phyloP scores from a whole-genome alignment of 2,888 invertebrate genomes.

The Drosophila histrio region DNA sequence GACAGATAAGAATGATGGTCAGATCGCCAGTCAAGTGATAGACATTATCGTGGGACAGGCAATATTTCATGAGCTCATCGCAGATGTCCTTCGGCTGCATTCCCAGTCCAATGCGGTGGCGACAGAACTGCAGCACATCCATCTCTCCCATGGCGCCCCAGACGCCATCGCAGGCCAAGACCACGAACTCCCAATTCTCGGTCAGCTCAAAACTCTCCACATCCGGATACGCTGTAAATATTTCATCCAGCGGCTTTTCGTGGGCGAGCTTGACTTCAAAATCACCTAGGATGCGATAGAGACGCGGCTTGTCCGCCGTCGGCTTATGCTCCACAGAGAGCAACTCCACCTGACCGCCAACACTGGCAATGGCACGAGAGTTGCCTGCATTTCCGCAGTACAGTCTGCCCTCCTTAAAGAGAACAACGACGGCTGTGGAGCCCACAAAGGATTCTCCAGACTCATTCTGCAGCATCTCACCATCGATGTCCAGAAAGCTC shows the following conservation, averaged over 20 bases:
- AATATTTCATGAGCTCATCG: not conserved
- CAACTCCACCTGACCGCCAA: constrained; percentile 84
- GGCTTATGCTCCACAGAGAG: constrained; percentile 95
- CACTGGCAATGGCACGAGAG: constrained; percentile 7
- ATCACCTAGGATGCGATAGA: constrained; percentile 97
- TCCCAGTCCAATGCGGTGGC: constrained; percentile 2
- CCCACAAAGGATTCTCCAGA: not conserved
- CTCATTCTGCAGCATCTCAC: not conserved
- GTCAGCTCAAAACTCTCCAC: constrained; percentile 92
- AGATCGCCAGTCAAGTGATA: not conserved
- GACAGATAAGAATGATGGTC: constrained; percentile 2
- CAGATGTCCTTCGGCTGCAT: constrained; percentile 1
- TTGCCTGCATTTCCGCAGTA: constrained; percentile 15
- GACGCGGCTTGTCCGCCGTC: constrained; percentile 79
- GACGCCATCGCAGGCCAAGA: constrained; percentile 98
- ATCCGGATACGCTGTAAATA: constrained; percentile 98
- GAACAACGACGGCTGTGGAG: constrained; percentile 8
- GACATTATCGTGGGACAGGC: not conserved
- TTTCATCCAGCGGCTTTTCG: constrained; percentile 92
- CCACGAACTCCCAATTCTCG: constrained; percentile 94
- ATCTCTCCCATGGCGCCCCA: constrained; percentile 99
- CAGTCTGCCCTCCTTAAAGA: constrained; percentile 1
- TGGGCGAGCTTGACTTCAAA: constrained; percentile 94
- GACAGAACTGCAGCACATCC: constrained; percentile 86
- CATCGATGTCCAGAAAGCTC: constrained; percentile 10